Conservation (phyloP, 92 coral and sea anemone species). For the Pocillopora meandrina region DNA sequence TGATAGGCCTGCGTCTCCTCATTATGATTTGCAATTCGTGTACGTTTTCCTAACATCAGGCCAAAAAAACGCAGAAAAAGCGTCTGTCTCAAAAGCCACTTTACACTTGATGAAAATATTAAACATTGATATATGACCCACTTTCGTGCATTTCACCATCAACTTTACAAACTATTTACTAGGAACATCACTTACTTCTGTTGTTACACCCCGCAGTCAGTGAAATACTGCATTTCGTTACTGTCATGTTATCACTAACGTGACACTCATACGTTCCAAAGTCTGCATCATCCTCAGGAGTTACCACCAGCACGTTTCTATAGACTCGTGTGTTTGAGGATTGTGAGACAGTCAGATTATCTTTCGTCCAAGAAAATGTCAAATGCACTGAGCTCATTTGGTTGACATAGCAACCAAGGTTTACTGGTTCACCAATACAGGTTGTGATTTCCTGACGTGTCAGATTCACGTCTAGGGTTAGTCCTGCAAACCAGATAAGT, state of each 20-base stretch:
- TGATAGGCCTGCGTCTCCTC: too few relatives aligned
- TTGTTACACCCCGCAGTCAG: not conserved
- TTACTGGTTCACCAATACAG: conserved; percentile 8
- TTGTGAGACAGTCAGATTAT: conserved; percentile 25
- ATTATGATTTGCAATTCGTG: too few relatives aligned
- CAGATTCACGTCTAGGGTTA: not conserved
- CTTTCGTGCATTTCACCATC: not conserved
- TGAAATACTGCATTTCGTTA: conserved; percentile 2
- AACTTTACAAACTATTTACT: not conserved
- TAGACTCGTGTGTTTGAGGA: not conserved
- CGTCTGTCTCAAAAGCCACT: too few relatives aligned
- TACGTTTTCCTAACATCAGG: too few relatives aligned
- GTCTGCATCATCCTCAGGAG: conserved; percentile 15
- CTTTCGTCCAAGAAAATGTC: conserved; percentile 26
- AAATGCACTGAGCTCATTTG: not conserved
- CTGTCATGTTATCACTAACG: conserved; percentile 11
- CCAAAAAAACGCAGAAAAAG: too few relatives aligned
- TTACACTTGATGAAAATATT: too few relatives aligned
- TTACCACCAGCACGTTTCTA: conserved; percentile 30
- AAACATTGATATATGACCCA: not conserved
- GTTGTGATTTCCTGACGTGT: conserved; percentile 27
- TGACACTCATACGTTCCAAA: conserved; percentile 34
- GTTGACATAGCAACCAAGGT: conserved; percentile 37
- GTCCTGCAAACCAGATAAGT: not conserved
- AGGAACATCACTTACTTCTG: not conserved